Conservation (phyloP, 2,888 invertebrate genomes). For the Steinernema hermaphroditum region DNA sequence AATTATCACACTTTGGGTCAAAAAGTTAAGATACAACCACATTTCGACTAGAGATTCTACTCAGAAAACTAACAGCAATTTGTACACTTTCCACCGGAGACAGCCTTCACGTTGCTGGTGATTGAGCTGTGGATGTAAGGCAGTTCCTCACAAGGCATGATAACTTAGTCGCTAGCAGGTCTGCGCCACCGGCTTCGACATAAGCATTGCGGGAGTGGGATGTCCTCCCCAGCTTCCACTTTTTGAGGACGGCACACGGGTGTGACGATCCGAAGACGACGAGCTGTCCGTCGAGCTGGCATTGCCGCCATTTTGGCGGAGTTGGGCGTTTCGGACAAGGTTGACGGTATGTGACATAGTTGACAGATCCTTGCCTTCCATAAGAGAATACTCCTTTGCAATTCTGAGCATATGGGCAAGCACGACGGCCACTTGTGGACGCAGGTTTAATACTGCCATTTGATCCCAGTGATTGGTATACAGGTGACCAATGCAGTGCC, state of each 20-base stretch:
- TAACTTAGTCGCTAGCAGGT: slow-evolving; percentile 42
- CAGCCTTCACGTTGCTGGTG: no score
- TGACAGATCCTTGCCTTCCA: slow-evolving; percentile 41
- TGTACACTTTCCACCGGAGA: no score
- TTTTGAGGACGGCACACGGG: slow-evolving; percentile 59
- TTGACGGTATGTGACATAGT: slow-evolving; percentile 20
- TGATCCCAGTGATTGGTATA: slow-evolving; percentile 64
- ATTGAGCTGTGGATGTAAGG: no score
- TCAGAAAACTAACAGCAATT: no score
- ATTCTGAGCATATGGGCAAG: slow-evolving; percentile 59
- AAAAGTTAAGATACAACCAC: no score
- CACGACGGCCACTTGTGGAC: slow-evolving; percentile 59
- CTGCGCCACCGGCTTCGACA: slow-evolving; percentile 58
- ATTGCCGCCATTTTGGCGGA: slow-evolving; percentile 13
- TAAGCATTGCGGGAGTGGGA: slow-evolving; percentile 55
- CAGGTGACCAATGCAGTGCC: slow-evolving; percentile 63
- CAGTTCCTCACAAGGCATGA: no score
- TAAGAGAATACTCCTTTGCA: slow-evolving; percentile 44
- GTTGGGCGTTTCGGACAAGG: slow-evolving; percentile 27
- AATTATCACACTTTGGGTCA: no score
- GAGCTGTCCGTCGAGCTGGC: not conserved
- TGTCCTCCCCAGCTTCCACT: slow-evolving; percentile 64
- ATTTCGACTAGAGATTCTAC: no score
- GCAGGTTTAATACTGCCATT: slow-evolving; percentile 55
- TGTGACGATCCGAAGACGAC: slow-evolving; percentile 31